Evolutionary conservation across 1,140 invertebrate species (phyloP).

Genomic region (Marisa cornuarietis): DNA sequence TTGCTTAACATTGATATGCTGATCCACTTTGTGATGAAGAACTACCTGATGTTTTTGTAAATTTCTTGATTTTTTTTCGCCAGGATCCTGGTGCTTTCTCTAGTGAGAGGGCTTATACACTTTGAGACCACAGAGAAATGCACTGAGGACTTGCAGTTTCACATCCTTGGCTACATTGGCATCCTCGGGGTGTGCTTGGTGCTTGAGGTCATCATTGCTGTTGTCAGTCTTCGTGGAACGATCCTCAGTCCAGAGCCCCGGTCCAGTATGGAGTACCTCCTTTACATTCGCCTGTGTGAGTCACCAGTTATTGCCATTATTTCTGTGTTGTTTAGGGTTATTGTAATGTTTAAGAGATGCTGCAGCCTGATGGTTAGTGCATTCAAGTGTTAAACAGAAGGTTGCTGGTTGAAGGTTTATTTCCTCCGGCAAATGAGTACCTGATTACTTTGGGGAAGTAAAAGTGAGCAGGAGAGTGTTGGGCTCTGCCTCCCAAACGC

Average conservation of each 20-base stretch:
- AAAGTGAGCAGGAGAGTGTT: no score
- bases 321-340: background rate
- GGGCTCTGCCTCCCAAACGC: no score
- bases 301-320: conserved; percentile 61
- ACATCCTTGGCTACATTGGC: conserved; percentile 78
- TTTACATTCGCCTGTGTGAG: conserved; percentile 84
- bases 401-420: no score
- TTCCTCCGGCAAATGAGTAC: no score
- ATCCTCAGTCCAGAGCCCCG: conserved; percentile 81
- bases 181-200: conserved; percentile 76
- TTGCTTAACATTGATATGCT: background rate
- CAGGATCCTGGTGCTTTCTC: conserved; percentile 72
- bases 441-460: no score
- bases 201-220: conserved; percentile 79
- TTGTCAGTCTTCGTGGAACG: conserved; percentile 82
- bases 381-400: no score
- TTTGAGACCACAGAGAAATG: conserved; percentile 63
- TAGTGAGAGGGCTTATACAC: conserved; percentile 74
- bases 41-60: background rate
- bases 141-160: conserved; percentile 71
- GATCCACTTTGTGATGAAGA: background rate
- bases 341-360: background rate
- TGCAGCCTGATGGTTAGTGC: background rate
- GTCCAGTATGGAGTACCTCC: conserved; percentile 81
- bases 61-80: conserved; percentile 4